Percentiles rank a stretch among this genome's conserved stretches.
phyloP scores from a whole-genome alignment of 1,140 invertebrate genomes.

The Paraescarpia echinospica region DNA sequence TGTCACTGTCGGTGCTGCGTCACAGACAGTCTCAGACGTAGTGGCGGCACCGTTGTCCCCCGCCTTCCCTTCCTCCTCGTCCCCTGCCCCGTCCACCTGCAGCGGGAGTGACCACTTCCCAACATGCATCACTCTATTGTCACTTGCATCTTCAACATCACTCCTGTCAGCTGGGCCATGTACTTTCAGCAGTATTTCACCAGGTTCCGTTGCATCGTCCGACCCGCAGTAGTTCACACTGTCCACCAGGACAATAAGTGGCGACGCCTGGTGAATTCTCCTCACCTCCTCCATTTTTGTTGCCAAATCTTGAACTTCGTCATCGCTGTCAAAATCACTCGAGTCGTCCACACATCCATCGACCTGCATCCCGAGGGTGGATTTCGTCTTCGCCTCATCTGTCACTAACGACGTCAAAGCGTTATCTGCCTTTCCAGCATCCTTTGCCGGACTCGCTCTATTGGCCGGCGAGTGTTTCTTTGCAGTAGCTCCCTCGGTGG shows the following conservation, averaged over 20 bases:
- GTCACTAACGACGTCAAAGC: background rate
- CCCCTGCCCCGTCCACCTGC: slow-evolving; percentile 7
- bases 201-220: background rate
- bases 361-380: slow-evolving; percentile 9
- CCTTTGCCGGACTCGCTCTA: background rate
- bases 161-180: background rate
- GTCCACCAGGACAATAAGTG: background rate
- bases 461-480: background rate
- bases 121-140: background rate
- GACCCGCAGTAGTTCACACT: background rate
- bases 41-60: background rate
- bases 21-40: background rate
- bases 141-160: background rate
- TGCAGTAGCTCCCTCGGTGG: background rate
- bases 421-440: background rate
- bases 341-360: slow-evolving; percentile 18
- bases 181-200: background rate
- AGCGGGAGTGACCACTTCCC: background rate
- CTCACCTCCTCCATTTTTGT: background rate
- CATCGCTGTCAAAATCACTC: background rate
- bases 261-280: background rate
- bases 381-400: background rate
- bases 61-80: background rate
- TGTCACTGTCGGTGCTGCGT: background rate
- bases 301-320: background rate